A percentile compares a stretch with the other conserved stretches of the same genome.
These are phyloP conservation scores for Catostomus latipinnis DNA, from an alignment of 2,797 vertebrate genomes.

Conservation along the genomic window DNA sequence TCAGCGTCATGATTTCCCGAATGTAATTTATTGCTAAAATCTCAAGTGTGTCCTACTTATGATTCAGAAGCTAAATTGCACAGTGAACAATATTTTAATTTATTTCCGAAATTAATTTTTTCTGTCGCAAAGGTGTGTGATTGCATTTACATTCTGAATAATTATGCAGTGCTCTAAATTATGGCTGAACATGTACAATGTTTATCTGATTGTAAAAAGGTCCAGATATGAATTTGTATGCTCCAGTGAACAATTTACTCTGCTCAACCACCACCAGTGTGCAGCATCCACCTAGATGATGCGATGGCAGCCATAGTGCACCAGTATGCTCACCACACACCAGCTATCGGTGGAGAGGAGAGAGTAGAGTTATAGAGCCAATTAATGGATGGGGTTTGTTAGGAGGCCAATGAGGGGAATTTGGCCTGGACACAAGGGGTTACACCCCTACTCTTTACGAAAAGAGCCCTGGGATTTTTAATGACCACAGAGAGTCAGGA, in stretches of 20 bases:
- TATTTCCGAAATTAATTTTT: neutral
- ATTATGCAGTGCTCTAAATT: neutral
- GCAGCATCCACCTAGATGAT: too few relatives aligned
- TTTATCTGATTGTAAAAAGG: conserved; percentile 5
- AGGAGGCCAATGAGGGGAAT: too few relatives aligned
- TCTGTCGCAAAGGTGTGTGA: conserved; percentile 6
- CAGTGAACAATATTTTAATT: conserved; percentile 2
- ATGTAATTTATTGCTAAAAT: conserved; percentile 33
- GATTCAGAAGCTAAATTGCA: conserved; percentile 30
- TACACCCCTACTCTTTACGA: too few relatives aligned
- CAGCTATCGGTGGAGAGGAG: too few relatives aligned
- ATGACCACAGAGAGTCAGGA: too few relatives aligned
- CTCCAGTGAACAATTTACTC: neutral
- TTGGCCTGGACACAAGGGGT: too few relatives aligned
- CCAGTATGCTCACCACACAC: too few relatives aligned
- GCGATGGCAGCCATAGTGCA: too few relatives aligned
- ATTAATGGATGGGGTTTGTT: too few relatives aligned
- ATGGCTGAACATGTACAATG: neutral
- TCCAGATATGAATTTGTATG: neutral
- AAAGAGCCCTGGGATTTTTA: too few relatives aligned
- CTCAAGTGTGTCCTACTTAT: conserved; percentile 14
- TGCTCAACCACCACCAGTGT: too few relatives aligned
- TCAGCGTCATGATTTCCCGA: conserved; percentile 11
- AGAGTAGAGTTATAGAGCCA: too few relatives aligned
- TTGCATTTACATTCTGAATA: conserved; percentile 11